These are phyloP conservation scores for Ploceus nigricollis DNA, from an alignment of 2,113 vertebrate genomes.

Conservation along the genomic window DNA sequence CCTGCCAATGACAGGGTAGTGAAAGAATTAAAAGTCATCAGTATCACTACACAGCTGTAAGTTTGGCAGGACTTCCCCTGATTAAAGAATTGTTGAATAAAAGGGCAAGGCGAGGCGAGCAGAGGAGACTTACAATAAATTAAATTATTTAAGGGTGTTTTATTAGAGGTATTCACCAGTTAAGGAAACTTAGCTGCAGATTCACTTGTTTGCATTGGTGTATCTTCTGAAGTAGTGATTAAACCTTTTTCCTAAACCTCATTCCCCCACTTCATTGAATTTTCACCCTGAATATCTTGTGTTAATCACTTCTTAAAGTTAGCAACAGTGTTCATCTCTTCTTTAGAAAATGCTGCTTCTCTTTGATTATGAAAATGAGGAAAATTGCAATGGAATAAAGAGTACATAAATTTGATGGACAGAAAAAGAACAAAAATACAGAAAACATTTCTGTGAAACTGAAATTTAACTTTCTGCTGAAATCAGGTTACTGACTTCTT, in stretches of 20 bases:
- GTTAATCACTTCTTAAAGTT: not conserved
- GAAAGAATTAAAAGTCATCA: not conserved
- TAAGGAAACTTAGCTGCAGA: not conserved
- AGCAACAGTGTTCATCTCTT: not conserved
- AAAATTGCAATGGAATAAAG: not conserved
- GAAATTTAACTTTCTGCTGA: not conserved
- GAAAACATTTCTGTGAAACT: not conserved
- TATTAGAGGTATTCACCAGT: not conserved
- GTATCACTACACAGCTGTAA: not conserved
- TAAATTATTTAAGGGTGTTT: not conserved
- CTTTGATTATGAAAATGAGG: not conserved
- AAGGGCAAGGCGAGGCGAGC: fast-evolving
- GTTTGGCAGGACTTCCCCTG: not conserved
- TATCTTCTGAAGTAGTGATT: not conserved
- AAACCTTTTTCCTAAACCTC: not conserved
- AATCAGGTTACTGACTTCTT: not conserved
- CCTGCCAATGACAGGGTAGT: not conserved
- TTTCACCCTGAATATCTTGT: not conserved
- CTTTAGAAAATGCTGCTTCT: not conserved
- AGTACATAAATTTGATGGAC: not conserved
- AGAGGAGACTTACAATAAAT: not conserved
- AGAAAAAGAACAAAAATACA: not conserved
- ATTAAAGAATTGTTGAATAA: not conserved
- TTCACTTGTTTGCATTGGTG: not conserved
- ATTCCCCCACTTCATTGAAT: not conserved